Percentiles rank a stretch among this genome's conserved stretches.
Evolutionary conservation across 1,140 invertebrate species (phyloP).

Genomic region (Trypoxylus dichotomus): DNA sequence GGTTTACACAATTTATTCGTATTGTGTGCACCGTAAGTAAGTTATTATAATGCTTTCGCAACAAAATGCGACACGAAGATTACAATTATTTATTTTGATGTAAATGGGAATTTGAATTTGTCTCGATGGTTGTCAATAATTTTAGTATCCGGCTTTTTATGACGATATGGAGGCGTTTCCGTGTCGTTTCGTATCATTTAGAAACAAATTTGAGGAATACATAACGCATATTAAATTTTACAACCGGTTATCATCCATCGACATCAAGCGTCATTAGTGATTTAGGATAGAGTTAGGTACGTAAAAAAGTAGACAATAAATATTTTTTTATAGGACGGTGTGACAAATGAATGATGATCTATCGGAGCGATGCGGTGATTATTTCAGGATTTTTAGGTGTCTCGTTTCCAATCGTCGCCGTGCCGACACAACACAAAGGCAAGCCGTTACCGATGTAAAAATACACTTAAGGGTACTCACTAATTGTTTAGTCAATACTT

Average conservation of each 20-base stretch:
- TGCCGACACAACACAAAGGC: conserved; percentile 23
- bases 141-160: too few species aligned
- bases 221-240: conserved; percentile 3
- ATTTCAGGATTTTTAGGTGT: conserved; percentile 25
- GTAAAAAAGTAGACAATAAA: neutral
- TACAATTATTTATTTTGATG: neutral
- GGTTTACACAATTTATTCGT: neutral
- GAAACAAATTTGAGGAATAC: neutral
- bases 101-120: too few species aligned
- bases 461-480: conserved; percentile 46
- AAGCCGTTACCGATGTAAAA: conserved; percentile 29
- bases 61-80: neutral
- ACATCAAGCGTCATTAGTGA: neutral
- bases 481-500: conserved; percentile 57
- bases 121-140: too few species aligned
- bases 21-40: neutral
- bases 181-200: neutral
- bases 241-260: neutral
- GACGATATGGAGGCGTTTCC: too few species aligned
- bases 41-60: neutral
- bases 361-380: conserved; percentile 1
- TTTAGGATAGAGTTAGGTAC: too few species aligned
- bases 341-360: conserved; percentile 20
- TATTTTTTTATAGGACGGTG: neutral
- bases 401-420: conserved; percentile 22